Conservation (phyloP, 2,888 invertebrate genomes). For the Empis livida region DNA sequence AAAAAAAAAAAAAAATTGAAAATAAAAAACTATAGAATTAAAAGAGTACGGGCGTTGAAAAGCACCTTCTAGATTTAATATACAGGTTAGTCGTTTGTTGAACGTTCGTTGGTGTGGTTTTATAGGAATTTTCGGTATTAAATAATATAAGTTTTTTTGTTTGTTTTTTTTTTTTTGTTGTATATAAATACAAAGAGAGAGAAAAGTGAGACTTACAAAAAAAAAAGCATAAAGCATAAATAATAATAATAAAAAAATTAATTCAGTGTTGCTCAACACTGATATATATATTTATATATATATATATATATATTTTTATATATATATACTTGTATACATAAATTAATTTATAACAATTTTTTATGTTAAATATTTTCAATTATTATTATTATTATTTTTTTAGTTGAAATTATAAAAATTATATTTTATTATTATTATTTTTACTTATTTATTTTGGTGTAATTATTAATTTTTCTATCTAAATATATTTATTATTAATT, state of each 20-base stretch:
- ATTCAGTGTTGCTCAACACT: too few species aligned
- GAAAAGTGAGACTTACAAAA: neutral
- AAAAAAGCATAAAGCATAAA: too few species aligned
- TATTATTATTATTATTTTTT: neutral
- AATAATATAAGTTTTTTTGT: neutral
- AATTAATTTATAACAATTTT: neutral
- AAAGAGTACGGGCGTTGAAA: neutral
- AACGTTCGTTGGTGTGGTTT: neutral
- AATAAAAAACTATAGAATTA: too few species aligned
- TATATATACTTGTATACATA: neutral
- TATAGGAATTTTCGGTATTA: neutral
- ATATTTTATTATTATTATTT: neutral
- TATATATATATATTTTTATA: too few species aligned
- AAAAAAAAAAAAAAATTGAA: too few species aligned
- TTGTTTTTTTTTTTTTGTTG: neutral
- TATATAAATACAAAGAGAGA: neutral
- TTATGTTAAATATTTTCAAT: neutral
- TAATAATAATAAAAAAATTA: too few species aligned
- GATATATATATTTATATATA: too few species aligned
- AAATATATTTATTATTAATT: too few species aligned
- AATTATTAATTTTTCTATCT: too few species aligned
- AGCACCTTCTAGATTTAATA: neutral
- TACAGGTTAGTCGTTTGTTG: neutral
- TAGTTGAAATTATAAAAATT: neutral
- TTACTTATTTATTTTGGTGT: too few species aligned